Base-by-base conservation (phyloP, 2,113 vertebrate genomes). In the Colinus virginianus region DNA sequence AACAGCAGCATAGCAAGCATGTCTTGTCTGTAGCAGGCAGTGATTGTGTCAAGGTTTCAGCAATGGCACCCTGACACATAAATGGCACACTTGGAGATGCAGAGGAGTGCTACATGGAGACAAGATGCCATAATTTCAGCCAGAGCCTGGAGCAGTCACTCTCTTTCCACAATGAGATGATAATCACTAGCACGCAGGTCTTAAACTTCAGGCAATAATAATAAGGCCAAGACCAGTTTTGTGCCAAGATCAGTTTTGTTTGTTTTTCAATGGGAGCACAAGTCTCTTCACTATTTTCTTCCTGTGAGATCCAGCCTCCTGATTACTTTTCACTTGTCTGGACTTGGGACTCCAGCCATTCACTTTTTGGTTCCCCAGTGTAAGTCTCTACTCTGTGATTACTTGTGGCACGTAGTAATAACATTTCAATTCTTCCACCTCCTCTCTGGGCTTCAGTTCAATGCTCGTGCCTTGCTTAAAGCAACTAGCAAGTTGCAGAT, bases 281-380 rank as follows among this genome's bases (percentile, higher is more conserved):
- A 85, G 69, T 78, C 82, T 90, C 32, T 53, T 91, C 61, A 30
- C 51, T 87, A 19, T 79, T 95, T 92, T 87, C 56, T 72, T 94
- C 88, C 62, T 51, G 43, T 4, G n/a, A 94, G 87, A 95, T 92
- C 2, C 1, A 94, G 87, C 75, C 78, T 92, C 82, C 81, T 91
- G 93, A 92, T 95, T 94, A 30, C 51, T 66, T 94, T 94, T 93
- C 72, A 74, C 84, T 94, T 94, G 91, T 80, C 91, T 94, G 76
- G 89, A 64, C 89, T 71, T 90, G 87, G 90, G 82, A 91, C 48
- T 80, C 72, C 87, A 91, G 89, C 72, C 89, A 68, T 87, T 91
- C 61, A 59, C 64, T 61, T 92, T 88, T 59, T 71, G 43, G 23
- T 91, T 92, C 58, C 55, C 30, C 87, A 67, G 34, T 38, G 56